These are phyloP conservation scores for Pachycephus smyrnensis DNA, from an alignment of 2,888 invertebrate species.

Conservation along the genomic window DNA sequence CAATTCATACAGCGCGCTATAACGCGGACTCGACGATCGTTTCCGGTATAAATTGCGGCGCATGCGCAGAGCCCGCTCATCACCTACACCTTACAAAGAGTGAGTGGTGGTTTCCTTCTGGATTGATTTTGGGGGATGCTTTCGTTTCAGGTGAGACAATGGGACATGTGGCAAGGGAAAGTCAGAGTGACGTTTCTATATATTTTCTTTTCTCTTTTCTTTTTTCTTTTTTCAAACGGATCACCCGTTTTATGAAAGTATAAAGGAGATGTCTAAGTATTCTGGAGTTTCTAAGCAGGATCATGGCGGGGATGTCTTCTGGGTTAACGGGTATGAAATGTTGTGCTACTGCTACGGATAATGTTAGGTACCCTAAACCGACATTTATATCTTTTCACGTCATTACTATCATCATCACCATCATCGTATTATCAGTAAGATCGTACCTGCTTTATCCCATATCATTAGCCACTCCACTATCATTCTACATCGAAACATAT, in stretches of 20 bases:
- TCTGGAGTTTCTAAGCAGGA: neutral
- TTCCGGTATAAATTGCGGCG: neutral
- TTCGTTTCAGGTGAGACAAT: neutral
- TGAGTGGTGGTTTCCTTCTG: neutral
- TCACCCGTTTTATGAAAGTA: constrained; percentile 3
- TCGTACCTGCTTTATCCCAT: neutral
- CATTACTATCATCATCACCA: neutral
- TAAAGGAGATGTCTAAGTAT: neutral
- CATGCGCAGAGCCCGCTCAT: neutral
- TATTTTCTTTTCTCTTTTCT: constrained; percentile 4
- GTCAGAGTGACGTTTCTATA: neutral
- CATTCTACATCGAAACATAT: neutral
- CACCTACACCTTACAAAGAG: neutral
- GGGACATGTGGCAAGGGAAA: neutral
- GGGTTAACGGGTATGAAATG: neutral
- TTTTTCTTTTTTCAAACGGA: constrained; percentile 23
- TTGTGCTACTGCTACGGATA: constrained; percentile 32
- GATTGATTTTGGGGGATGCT: neutral
- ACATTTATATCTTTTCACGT: neutral
- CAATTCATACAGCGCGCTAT: neutral
- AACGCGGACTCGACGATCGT: neutral
- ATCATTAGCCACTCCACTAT: neutral
- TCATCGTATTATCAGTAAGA: neutral
- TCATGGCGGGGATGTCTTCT: neutral
- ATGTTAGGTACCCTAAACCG: constrained; percentile 29